phyloP scores from a whole-genome alignment of 2,888 invertebrate species.

The Caenorhabditis sp. region DNA sequence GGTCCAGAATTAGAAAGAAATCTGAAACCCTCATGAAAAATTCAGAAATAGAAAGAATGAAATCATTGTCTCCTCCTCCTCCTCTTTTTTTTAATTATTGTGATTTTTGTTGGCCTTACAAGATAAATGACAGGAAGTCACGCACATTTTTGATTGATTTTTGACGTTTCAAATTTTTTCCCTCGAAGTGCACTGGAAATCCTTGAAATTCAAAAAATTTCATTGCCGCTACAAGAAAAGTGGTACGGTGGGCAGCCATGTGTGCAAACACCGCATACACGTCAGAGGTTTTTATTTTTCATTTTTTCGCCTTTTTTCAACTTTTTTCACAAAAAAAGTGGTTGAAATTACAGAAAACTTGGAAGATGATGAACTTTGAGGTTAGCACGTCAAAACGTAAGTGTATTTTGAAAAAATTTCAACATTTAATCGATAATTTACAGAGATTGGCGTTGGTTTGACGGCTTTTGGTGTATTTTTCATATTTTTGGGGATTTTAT shows the following conservation, averaged over 20 bases:
- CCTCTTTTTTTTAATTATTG: background rate
- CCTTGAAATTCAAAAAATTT: background rate
- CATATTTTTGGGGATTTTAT: constrained; percentile 88
- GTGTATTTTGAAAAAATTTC: no score
- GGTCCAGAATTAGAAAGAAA: background rate
- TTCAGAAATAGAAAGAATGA: background rate
- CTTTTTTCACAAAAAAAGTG: background rate
- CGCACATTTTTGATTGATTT: background rate
- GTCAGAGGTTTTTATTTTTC: background rate
- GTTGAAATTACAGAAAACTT: background rate
- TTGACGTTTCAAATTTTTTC: background rate
- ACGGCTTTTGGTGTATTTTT: constrained; percentile 95
- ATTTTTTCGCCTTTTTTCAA: background rate
- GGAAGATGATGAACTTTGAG: constrained; percentile 60
- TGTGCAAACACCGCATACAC: constrained; percentile 1
- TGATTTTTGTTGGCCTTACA: background rate
- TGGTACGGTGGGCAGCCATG: background rate
- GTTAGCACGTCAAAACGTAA: constrained; percentile 62
- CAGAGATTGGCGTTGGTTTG: constrained; percentile 92
- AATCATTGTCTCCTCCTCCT: background rate
- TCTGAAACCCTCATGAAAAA: background rate
- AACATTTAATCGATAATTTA: constrained; percentile 44
- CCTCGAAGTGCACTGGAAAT: background rate
- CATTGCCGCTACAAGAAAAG: background rate
- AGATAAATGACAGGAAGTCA: background rate